These are phyloP conservation scores for Lepus europaeus DNA, from an alignment of 2,113 vertebrate genomes.

Conservation along the genomic window DNA sequence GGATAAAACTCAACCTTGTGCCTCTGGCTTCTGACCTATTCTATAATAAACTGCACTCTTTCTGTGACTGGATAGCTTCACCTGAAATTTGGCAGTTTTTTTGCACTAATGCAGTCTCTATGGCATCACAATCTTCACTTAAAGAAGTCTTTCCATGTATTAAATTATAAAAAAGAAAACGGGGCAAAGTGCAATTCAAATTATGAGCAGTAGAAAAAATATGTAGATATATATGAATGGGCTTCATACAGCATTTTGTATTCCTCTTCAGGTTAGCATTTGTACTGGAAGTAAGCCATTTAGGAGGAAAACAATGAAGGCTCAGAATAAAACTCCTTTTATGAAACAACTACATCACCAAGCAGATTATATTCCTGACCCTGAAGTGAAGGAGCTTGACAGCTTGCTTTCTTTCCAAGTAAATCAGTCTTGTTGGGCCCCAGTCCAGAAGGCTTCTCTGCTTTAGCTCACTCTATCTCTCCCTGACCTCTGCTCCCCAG, in stretches of 20 bases:
- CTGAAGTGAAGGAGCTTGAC: constrained; percentile 41
- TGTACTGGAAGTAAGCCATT: constrained; percentile 28
- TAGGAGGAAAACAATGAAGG: constrained; percentile 43
- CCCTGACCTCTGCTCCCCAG: constrained; percentile 30
- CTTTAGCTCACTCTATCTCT: constrained; percentile 4
- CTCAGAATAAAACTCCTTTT: constrained; percentile 67
- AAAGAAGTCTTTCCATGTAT: not conserved
- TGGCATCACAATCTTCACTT: not conserved
- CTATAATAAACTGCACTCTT: not conserved
- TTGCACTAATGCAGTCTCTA: not conserved
- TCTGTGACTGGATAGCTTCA: not conserved
- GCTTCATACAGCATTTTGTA: not conserved
- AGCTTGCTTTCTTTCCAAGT: constrained; percentile 37
- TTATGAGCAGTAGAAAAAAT: not conserved
- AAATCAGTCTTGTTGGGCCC: constrained; percentile 31
- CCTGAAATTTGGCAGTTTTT: constrained; percentile 34
- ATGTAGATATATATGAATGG: not conserved
- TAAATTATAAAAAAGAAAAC: not conserved
- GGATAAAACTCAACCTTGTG: not conserved
- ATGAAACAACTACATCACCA: not conserved
- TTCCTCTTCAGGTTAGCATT: constrained; percentile 22
- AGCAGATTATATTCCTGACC: constrained; percentile 65
- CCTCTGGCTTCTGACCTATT: not conserved
- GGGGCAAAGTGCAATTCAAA: constrained; percentile 29
- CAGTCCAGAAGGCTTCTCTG: constrained; percentile 50